Evolutionary conservation across 1,140 invertebrate species (phyloP).

Genomic region (Melitaea cinxia): DNA sequence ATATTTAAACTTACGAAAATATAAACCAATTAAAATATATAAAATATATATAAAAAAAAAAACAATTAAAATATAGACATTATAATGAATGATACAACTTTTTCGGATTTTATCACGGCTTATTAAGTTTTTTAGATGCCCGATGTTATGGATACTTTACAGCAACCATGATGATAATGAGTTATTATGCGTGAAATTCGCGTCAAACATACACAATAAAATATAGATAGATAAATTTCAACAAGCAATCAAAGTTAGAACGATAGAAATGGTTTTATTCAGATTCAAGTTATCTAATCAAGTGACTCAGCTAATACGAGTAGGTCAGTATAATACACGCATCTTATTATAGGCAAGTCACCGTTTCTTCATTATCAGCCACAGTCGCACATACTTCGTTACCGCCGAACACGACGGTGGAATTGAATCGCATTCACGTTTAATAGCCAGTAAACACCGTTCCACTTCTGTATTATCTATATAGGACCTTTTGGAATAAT

Average conservation of each 20-base stretch:
- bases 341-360: constrained; percentile 58
- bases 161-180: too few relatives aligned
- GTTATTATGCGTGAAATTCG: too few relatives aligned
- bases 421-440: constrained; percentile 75
- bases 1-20: too few relatives aligned
- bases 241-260: constrained; percentile 12
- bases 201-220: not conserved
- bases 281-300: constrained; percentile 28
- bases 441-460: constrained; percentile 73
- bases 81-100: too few relatives aligned
- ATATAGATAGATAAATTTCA: constrained; percentile 9
- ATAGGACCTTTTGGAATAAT: constrained; percentile 62
- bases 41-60: too few relatives aligned
- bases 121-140: too few relatives aligned
- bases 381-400: constrained; percentile 52
- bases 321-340: constrained; percentile 29
- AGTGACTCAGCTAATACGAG: constrained; percentile 26
- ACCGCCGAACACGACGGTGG: constrained; percentile 57
- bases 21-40: too few relatives aligned
- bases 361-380: constrained; percentile 59
- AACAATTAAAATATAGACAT: too few relatives aligned
- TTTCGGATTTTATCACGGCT: too few relatives aligned
- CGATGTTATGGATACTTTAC: too few relatives aligned
- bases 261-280: constrained; percentile 23
- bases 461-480: constrained; percentile 69